phyloP scores from a whole-genome alignment of 2,797 vertebrate genomes.

The Myripristis murdjan region DNA sequence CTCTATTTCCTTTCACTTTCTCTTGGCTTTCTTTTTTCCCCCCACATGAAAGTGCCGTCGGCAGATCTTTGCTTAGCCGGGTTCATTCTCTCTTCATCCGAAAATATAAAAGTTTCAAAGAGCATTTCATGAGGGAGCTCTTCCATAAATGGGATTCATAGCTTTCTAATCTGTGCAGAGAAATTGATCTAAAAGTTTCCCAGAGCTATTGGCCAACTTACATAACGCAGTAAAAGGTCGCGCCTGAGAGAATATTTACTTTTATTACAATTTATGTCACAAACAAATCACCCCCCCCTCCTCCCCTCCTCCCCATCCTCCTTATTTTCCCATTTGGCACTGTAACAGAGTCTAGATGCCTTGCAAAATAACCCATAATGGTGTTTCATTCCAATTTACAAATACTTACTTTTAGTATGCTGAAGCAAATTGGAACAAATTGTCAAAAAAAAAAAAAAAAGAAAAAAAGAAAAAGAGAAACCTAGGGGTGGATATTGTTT shows the following conservation, averaged over 20 bases:
- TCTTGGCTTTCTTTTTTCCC: conserved; percentile 64
- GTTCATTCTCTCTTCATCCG: conserved; percentile 86
- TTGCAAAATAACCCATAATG: conserved; percentile 31
- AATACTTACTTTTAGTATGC: conserved; percentile 24
- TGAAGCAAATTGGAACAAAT: conserved; percentile 33
- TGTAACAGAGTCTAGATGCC: conserved; percentile 45
- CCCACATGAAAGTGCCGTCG: conserved; percentile 86
- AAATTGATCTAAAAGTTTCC: conserved; percentile 90
- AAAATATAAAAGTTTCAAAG: conserved; percentile 88
- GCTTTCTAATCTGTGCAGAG: conserved; percentile 88
- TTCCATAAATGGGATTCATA: conserved; percentile 89
- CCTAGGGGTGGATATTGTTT: not conserved
- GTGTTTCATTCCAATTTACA: conserved; percentile 44
- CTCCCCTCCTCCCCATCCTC: conserved; percentile 10
- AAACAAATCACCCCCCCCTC: conserved; percentile 68
- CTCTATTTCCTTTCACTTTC: conserved; percentile 78
- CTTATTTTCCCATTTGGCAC: conserved; percentile 36
- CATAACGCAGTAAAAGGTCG: conserved; percentile 84
- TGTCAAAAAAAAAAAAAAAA: conserved; percentile 35
- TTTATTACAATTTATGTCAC: conserved; percentile 82
- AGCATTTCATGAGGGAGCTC: conserved; percentile 87
- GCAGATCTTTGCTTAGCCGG: conserved; percentile 85
- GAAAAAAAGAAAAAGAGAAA: too few relatives aligned
- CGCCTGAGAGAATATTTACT: conserved; percentile 85
- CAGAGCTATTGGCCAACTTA: conserved; percentile 86